Evolutionary conservation across 2,113 vertebrate genomes (phyloP).

Genomic region (Micromys minutus): DNA sequence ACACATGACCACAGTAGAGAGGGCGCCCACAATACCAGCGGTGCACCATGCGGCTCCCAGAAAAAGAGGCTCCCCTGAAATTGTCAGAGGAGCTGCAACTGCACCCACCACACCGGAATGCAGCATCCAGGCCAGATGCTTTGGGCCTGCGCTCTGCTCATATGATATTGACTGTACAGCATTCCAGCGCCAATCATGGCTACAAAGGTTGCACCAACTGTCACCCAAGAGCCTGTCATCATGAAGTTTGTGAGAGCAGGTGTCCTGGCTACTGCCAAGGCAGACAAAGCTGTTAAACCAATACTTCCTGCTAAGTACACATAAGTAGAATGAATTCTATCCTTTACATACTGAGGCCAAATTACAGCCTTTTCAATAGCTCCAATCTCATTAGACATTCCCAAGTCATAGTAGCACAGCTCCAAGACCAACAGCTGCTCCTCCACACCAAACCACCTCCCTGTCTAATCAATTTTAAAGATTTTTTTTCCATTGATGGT

Average conservation of each 20-base stretch:
- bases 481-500: slow-evolving; percentile 90
- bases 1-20: slow-evolving; percentile 96
- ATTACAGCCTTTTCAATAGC: slow-evolving; percentile 95
- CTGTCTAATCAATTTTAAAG: slow-evolving; percentile 91
- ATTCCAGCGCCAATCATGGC: slow-evolving; percentile 96
- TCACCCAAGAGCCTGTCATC: slow-evolving; percentile 96
- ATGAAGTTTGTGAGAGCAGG: slow-evolving; percentile 94
- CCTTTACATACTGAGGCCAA: slow-evolving; percentile 98
- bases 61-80: slow-evolving; percentile 95
- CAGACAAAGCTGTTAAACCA: slow-evolving; percentile 94
- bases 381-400: slow-evolving; percentile 97
- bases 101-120: slow-evolving; percentile 98
- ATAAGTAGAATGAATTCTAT: slow-evolving; percentile 96
- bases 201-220: slow-evolving; percentile 95
- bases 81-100: slow-evolving; percentile 93
- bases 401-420: slow-evolving; percentile 97
- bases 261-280: slow-evolving; percentile 91
- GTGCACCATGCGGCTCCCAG: slow-evolving; percentile 97
- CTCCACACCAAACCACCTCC: slow-evolving; percentile 92
- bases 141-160: slow-evolving; percentile 89
- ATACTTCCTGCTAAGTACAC: slow-evolving; percentile 97
- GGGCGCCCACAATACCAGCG: slow-evolving; percentile 93
- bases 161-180: slow-evolving; percentile 94
- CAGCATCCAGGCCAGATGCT: slow-evolving; percentile 96
- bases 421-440: slow-evolving; percentile 94